Evolutionary conservation across 2,797 vertebrate species (phyloP).

Genomic region (Macroramphosus scolopax): DNA sequence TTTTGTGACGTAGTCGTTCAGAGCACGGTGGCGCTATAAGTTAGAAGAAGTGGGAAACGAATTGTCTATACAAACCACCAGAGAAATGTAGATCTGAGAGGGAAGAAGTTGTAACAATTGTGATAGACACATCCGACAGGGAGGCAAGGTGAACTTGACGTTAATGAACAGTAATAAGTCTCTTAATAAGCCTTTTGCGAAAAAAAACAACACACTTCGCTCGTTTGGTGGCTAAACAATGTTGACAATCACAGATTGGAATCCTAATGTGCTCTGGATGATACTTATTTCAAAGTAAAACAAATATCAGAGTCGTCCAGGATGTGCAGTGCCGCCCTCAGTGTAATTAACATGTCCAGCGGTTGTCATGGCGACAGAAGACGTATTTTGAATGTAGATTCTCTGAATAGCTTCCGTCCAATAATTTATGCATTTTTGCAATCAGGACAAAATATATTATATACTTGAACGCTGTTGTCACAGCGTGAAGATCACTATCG

Average conservation of each 20-base stretch:
- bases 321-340: slow-evolving; percentile 24
- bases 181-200: slow-evolving; percentile 56
- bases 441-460: slow-evolving; percentile 57
- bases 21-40: slow-evolving; percentile 52
- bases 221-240: slow-evolving; percentile 53
- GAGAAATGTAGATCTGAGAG: too few relatives aligned
- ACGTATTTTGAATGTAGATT: slow-evolving; percentile 41
- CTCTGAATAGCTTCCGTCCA: slow-evolving; percentile 25
- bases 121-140: slow-evolving; percentile 59
- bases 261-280: slow-evolving; percentile 53
- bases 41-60: slow-evolving; percentile 28
- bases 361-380: slow-evolving; percentile 64
- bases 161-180: slow-evolving; percentile 65
- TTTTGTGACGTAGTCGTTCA: slow-evolving; percentile 36
- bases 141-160: slow-evolving; percentile 68
- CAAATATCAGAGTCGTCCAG: slow-evolving; percentile 30
- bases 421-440: slow-evolving; percentile 43
- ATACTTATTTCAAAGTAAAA: slow-evolving; percentile 50
- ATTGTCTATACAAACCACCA: slow-evolving; percentile 44
- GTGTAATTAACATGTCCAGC: slow-evolving; percentile 33
- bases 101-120: slow-evolving; percentile 38
- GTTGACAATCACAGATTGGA: slow-evolving; percentile 64
- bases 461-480: slow-evolving; percentile 61
- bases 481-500: slow-evolving; percentile 64
- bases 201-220: slow-evolving; percentile 55